These are phyloP conservation scores for Clarias pachynema DNA, from an alignment of 2,797 vertebrate genomes.

Conservation along the genomic window DNA sequence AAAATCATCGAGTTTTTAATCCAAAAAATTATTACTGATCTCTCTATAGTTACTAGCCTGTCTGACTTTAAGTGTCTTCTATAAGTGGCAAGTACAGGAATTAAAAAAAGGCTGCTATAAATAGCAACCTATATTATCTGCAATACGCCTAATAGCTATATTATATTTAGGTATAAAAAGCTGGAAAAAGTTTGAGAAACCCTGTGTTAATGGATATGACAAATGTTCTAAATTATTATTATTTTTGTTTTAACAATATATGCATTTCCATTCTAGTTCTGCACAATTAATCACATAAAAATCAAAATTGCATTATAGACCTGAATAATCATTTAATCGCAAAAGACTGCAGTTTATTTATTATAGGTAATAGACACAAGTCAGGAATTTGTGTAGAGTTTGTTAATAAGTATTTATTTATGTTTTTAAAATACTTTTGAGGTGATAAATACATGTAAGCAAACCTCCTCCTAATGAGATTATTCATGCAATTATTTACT, in stretches of 20 bases:
- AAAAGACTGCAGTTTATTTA: too few species aligned
- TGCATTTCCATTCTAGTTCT: not conserved
- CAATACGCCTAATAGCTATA: too few species aligned
- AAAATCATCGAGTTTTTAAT: not conserved
- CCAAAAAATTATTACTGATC: not conserved
- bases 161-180: not conserved
- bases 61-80: not conserved
- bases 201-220: not conserved
- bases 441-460: too few species aligned
- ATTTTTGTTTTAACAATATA: not conserved
- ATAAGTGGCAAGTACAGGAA: not conserved
- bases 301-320: too few species aligned
- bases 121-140: not conserved
- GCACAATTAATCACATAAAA: too few species aligned
- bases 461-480: too few species aligned
- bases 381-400: too few species aligned
- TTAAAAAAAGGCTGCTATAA: not conserved
- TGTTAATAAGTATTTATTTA: too few species aligned
- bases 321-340: too few species aligned
- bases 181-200: not conserved
- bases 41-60: not conserved
- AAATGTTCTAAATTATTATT: not conserved
- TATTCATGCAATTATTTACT: too few species aligned
- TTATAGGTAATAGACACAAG: too few species aligned
- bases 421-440: too few species aligned